Evolutionary conservation across 2,888 invertebrate genomes (phyloP).

Genomic region (Octodonta nipae): DNA sequence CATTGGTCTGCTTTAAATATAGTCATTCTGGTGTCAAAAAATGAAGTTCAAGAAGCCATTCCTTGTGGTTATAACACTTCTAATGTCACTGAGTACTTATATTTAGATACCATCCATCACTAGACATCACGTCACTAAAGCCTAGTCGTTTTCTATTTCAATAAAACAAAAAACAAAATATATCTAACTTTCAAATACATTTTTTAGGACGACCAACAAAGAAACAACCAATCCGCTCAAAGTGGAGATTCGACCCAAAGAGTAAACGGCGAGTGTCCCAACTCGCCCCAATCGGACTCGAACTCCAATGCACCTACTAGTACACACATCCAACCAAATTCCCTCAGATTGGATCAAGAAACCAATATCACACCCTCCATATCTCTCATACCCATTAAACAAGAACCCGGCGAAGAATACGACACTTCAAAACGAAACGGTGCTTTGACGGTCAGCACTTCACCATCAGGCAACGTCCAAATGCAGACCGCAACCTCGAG

Average conservation of each 20-base stretch:
- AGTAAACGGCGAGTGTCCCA: conserved; percentile 56
- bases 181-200: too few relatives aligned
- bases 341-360: conserved; percentile 34
- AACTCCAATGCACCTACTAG: conserved; percentile 61
- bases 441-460: conserved; percentile 30
- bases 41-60: too few relatives aligned
- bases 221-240: conserved; percentile 28
- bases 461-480: conserved; percentile 27
- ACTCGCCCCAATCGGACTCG: conserved; percentile 70
- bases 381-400: conserved; percentile 74
- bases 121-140: too few relatives aligned
- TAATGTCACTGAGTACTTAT: too few relatives aligned
- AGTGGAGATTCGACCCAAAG: conserved; percentile 34
- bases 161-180: too few relatives aligned
- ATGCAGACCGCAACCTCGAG: conserved; percentile 48
- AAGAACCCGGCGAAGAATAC: conserved; percentile 43
- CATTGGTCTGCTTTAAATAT: too few relatives aligned
- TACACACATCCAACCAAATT: conserved; percentile 42
- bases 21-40: too few relatives aligned
- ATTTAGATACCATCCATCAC: too few relatives aligned
- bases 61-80: too few relatives aligned
- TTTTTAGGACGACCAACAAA: too few relatives aligned
- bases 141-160: too few relatives aligned
- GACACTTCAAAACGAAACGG: conserved; percentile 34
- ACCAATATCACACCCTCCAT: conserved; percentile 69